phyloP scores from a whole-genome alignment of 2,797 vertebrate species.

The Tokudaia muenninki region DNA sequence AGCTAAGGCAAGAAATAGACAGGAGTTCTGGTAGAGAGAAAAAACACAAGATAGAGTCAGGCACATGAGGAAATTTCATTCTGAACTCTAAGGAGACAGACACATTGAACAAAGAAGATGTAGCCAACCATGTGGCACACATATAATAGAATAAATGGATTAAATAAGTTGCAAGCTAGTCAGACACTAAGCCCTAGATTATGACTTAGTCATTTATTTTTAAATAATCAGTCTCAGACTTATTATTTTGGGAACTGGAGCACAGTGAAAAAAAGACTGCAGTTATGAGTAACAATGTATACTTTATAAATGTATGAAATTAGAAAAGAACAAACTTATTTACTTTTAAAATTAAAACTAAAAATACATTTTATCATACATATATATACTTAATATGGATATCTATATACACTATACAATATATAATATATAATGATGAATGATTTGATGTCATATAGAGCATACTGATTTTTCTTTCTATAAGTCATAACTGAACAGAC shows the following conservation, averaged over 20 bases:
- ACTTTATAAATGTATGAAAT: neutral
- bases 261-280: neutral
- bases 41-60: neutral
- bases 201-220: neutral
- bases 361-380: neutral
- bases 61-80: neutral
- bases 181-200: neutral
- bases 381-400: neutral
- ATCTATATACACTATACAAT: neutral
- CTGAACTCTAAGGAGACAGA: neutral
- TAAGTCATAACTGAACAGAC: neutral
- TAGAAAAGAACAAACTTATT: neutral
- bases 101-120: neutral
- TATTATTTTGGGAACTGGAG: neutral
- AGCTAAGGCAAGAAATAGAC: neutral
- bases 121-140: neutral
- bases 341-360: neutral
- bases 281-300: neutral
- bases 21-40: neutral
- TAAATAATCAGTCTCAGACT: neutral
- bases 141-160: neutral
- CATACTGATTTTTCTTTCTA: neutral
- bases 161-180: neutral
- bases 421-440: neutral
- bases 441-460: neutral